Evolutionary conservation across 2,797 vertebrate species (phyloP), one percentile per base, ranked within the genome.

Genomic region (Lepilemur septentrionalis): DNA sequence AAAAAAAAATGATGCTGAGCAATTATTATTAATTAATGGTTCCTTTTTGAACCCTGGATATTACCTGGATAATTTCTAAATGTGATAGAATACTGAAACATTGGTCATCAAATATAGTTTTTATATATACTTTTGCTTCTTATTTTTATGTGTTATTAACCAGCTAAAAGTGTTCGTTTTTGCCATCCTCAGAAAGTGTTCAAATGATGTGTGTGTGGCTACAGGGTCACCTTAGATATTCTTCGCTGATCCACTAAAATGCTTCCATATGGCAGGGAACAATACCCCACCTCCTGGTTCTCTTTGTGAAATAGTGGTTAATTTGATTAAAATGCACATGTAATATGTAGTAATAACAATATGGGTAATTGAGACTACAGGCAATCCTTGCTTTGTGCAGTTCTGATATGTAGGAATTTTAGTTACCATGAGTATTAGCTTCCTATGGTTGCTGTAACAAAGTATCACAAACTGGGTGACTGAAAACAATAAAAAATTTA

Each of bases 31-130:
- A 92, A 82, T 76, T 75, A 83, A 43, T 69, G 8, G 2, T 76
- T 76, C 76, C 61, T 88, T 17, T 82, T 88, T 70, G 43, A 65
- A n/a, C 15, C 6, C 15, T 65, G 32, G 63, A 65, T 65, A 69
- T 78, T 95, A 88, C 70, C 43, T 46, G 48, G 43, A 57, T 92
- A 75, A 67, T 92, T 88, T 81, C 69, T 73, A 75, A 72, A 75
- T 91, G 50, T 87, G 25, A 75, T 81, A 87, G 57, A 78, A 76
- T 83, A 89, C 30, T 43, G 23, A 89, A 52, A 25, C 43, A 83
- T 70, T 83, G 41, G 28, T 78, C 17, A 57, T 87, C 55, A 91
- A 70, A 32, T 72, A 63, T 35, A 73, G 41, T 22, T 73, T 30
- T 46, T 69, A 55, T 67, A 30, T 75, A 84, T 48, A 72, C 22